Evolutionary conservation across 53 echinoderm and acorn worm genomes (phyloP).

Genomic region (Paracentrotus lividus): DNA sequence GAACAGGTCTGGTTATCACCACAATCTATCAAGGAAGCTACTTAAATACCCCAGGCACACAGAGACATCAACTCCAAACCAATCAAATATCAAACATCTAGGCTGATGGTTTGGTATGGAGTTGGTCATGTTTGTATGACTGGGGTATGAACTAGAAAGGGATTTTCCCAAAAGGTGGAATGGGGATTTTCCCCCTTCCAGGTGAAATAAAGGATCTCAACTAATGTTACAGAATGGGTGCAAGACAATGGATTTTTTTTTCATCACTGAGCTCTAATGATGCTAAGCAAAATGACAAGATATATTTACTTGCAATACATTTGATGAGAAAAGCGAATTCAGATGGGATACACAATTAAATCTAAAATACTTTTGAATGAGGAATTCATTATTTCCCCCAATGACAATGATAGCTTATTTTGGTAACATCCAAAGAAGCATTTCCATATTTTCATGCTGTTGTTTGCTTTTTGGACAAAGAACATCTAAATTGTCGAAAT

Average conservation of each 20-base stretch:
- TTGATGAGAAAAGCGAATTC: background rate
- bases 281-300: conserved; percentile 37
- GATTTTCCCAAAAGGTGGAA: background rate
- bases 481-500: background rate
- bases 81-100: too few species aligned
- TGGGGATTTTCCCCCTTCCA: too few species aligned
- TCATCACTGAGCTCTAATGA: background rate
- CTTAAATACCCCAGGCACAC: too few species aligned
- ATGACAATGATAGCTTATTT: background rate
- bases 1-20: conserved; percentile 33
- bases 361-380: background rate
- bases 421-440: background rate
- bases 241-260: conserved; percentile 42
- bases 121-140: too few species aligned
- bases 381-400: background rate
- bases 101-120: too few species aligned
- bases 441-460: background rate
- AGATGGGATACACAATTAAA: background rate
- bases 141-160: too few species aligned
- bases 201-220: conserved; percentile 13
- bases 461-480: background rate
- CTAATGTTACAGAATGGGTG: conserved; percentile 54
- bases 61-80: too few species aligned
- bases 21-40: conserved; percentile 9
- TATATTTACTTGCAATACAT: conserved; percentile 20